Evolutionary conservation across 2,888 invertebrate species (phyloP).

Genomic region (Euplexia lucipara): DNA sequence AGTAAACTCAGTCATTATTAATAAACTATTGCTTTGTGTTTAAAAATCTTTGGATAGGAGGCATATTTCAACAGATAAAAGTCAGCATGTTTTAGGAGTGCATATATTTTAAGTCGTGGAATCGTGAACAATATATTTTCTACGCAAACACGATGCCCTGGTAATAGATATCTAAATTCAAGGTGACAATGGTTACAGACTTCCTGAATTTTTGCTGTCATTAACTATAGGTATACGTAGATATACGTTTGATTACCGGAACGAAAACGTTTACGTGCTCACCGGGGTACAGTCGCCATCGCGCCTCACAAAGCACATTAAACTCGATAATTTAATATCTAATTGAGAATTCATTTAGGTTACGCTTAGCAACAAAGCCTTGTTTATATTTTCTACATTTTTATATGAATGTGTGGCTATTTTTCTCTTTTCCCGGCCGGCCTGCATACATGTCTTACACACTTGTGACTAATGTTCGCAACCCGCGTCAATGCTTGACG

Average conservation of each 20-base stretch:
- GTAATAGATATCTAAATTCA: background rate
- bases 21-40: constrained; percentile 37
- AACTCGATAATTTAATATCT: constrained; percentile 19
- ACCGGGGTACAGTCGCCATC: background rate
- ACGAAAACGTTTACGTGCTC: constrained; percentile 33
- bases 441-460: constrained; percentile 75
- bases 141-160: background rate
- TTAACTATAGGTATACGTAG: constrained; percentile 16
- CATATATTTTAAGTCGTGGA: background rate
- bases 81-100: too few relatives aligned
- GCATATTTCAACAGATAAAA: too few relatives aligned
- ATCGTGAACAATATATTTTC: background rate
- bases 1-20: constrained; percentile 44
- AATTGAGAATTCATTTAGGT: constrained; percentile 3
- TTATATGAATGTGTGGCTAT: constrained; percentile 33
- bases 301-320: constrained; percentile 5
- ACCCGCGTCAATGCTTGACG: constrained; percentile 82
- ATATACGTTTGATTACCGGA: constrained; percentile 27
- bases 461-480: constrained; percentile 82
- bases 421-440: constrained; percentile 20
- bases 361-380: background rate
- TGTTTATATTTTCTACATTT: constrained; percentile 2
- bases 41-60: background rate
- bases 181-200: constrained; percentile 4
- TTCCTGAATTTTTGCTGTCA: constrained; percentile 13